phyloP scores from a whole-genome alignment of 1,140 invertebrate species.

The Teleopsis dalmanni region DNA sequence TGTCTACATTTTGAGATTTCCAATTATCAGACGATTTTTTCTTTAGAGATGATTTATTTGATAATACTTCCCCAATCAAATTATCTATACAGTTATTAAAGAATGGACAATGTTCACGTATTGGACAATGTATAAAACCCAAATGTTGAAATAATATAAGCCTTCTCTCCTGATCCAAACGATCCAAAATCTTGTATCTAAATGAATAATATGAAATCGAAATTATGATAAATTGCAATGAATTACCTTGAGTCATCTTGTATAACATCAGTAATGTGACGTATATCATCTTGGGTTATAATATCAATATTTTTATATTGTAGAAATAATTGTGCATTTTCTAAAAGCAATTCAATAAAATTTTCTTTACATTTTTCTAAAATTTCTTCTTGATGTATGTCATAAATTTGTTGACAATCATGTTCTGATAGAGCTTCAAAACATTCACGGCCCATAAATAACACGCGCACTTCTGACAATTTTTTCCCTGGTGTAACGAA shows the following conservation, averaged over 20 bases:
- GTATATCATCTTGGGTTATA: slow-evolving; percentile 88
- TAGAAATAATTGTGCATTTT: slow-evolving; percentile 91
- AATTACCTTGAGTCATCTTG: slow-evolving; percentile 81
- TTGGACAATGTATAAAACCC: slow-evolving; percentile 92
- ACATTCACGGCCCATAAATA: slow-evolving; percentile 92
- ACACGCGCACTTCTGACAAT: slow-evolving; percentile 82
- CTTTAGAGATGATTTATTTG: slow-evolving; percentile 53
- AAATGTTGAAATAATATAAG: slow-evolving; percentile 91
- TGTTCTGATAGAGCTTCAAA: slow-evolving; percentile 85
- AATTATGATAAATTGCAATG: background rate
- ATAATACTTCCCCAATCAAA: slow-evolving; percentile 68
- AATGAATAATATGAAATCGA: slow-evolving; percentile 4
- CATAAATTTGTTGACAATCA: slow-evolving; percentile 89
- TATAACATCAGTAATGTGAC: slow-evolving; percentile 85
- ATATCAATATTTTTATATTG: slow-evolving; percentile 87
- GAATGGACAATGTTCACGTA: slow-evolving; percentile 86
- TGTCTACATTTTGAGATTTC: slow-evolving; percentile 56
- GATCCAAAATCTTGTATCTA: slow-evolving; percentile 86
- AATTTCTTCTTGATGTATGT: slow-evolving; percentile 87
- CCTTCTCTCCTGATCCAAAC: slow-evolving; percentile 88
- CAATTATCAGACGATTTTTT: slow-evolving; percentile 49
- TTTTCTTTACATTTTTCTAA: slow-evolving; percentile 86
- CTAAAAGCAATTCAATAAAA: slow-evolving; percentile 86
- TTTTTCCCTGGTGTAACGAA: slow-evolving; percentile 91
- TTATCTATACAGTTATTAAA: slow-evolving; percentile 85